Evolutionary conservation across 2,113 vertebrate genomes (phyloP).

Genomic region (Myotis brandtii): DNA sequence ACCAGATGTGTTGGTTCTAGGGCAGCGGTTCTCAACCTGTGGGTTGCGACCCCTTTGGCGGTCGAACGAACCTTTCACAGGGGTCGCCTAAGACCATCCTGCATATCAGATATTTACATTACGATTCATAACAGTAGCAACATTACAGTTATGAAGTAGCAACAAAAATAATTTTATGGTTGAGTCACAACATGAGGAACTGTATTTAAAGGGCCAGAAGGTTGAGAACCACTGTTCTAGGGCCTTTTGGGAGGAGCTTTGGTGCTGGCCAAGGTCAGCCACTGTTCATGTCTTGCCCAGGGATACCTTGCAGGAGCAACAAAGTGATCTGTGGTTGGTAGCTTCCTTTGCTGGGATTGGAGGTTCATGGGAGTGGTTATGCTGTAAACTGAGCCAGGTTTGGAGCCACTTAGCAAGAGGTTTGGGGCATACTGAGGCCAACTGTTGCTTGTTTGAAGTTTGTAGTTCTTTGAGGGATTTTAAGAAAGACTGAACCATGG

Average conservation of each 20-base stretch:
- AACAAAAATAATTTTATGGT: too few species aligned
- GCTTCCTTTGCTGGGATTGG: neutral
- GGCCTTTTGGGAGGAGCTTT: neutral
- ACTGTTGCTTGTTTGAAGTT: neutral
- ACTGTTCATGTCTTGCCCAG: neutral
- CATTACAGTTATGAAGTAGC: too few species aligned
- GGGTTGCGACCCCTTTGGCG: too few species aligned
- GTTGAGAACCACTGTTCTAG: too few species aligned
- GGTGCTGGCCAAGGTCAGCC: neutral
- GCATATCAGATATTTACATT: too few species aligned
- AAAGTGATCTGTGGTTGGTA: neutral
- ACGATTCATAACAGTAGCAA: too few species aligned
- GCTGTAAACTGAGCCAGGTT: neutral
- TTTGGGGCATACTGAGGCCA: neutral
- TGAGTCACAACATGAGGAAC: too few species aligned
- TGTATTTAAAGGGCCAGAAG: too few species aligned
- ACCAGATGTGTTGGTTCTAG: neutral
- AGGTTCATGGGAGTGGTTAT: neutral
- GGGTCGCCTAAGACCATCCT: too few species aligned
- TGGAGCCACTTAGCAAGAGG: neutral
- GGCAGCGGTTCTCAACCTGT: too few species aligned
- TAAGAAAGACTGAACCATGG: neutral
- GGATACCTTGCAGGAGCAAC: neutral
- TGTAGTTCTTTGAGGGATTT: neutral
- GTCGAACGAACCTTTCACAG: too few species aligned